Evolutionary conservation across 2,888 invertebrate genomes (phyloP).

Genomic region (Stenolophus ochropezus): DNA sequence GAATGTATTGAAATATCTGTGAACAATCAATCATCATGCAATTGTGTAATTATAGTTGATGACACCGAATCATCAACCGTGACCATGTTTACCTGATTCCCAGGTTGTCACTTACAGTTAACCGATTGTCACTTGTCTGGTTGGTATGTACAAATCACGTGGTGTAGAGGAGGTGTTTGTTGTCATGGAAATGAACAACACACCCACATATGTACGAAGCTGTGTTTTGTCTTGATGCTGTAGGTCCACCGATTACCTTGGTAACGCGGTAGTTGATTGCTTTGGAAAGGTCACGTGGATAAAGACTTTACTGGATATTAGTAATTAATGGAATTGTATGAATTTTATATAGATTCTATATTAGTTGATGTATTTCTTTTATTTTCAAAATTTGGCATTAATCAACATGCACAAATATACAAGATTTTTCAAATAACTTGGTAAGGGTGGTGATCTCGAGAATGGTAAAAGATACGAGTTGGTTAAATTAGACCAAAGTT

Average conservation of each 20-base stretch:
- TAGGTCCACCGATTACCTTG: slow-evolving; percentile 1
- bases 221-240: background rate
- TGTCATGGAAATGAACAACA: background rate
- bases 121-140: background rate
- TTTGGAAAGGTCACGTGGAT: background rate
- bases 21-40: background rate
- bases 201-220: slow-evolving; percentile 13
- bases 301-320: background rate
- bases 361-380: too few species aligned
- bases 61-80: slow-evolving; percentile 16
- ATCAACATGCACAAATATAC: too few species aligned
- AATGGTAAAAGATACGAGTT: too few species aligned
- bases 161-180: background rate
- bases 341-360: background rate
- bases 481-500: too few species aligned
- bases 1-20: background rate
- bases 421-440: too few species aligned
- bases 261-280: background rate
- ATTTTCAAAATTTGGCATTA: too few species aligned
- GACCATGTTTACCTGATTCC: slow-evolving; percentile 10
- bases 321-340: background rate
- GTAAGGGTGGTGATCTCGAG: too few species aligned
- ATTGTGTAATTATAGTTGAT: background rate
- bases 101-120: slow-evolving; percentile 5
- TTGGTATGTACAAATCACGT: background rate